These are phyloP conservation scores for Danaus plexippus DNA, from an alignment of 1,140 invertebrate species.

Conservation along the genomic window DNA sequence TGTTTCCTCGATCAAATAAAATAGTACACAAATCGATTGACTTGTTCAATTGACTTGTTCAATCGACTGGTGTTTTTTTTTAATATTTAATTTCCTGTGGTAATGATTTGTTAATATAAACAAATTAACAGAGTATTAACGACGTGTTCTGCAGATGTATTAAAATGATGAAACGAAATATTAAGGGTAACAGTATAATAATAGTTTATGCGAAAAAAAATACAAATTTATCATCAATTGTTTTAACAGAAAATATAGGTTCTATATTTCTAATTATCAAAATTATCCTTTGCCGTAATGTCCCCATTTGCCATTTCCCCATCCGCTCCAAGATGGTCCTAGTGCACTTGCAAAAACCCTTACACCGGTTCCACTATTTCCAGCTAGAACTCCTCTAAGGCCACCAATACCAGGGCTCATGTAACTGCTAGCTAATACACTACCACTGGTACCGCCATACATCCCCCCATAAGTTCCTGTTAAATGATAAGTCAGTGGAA, in stretches of 20 bases:
- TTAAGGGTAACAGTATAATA: no score
- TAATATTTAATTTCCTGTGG: no score
- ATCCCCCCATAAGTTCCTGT: constrained; percentile 44
- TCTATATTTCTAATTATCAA: constrained; percentile 3
- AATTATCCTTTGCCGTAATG: constrained; percentile 60
- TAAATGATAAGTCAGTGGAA: constrained; percentile 50
- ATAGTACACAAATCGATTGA: no score
- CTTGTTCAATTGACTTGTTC: no score
- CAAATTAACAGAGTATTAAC: constrained; percentile 6
- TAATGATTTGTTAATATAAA: constrained; percentile 8
- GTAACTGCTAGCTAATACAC: constrained; percentile 41
- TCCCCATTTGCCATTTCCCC: constrained; percentile 64
- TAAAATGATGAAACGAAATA: no score
- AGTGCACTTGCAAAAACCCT: constrained; percentile 36
- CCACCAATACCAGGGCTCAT: constrained; percentile 21
- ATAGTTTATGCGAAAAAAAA: no score
- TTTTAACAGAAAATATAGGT: no score
- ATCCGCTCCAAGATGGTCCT: constrained; percentile 48
- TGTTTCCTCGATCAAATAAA: no score
- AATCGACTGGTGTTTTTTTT: no score
- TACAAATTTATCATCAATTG: no score
- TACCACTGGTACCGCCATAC: constrained; percentile 13
- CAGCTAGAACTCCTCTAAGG: constrained; percentile 34
- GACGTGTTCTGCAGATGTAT: no score
- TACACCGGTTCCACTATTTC: constrained; percentile 29